Base-by-base conservation (phyloP, 1,140 invertebrate species). In the Eciton burchellii region DNA sequence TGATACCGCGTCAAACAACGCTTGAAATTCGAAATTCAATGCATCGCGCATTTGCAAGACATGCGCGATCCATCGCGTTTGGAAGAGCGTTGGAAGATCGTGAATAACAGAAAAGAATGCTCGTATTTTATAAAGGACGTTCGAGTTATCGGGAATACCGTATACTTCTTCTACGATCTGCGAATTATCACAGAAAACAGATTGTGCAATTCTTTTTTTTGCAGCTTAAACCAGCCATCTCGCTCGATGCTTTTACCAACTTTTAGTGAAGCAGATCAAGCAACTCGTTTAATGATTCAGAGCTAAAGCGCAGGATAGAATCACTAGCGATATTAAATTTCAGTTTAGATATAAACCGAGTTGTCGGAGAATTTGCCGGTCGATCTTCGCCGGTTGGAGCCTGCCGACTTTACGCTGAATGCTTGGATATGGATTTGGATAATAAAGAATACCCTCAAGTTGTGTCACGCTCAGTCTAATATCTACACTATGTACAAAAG, bases 1-100 rank as follows among this genome's bases (percentile, higher is more conserved):
- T 12, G 24, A 68, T 45, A 79, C 45, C 21, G n/a, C 35, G 9
- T 68, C 63, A 43, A 77, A 45, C 21, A 21, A 14, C 3, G 68
- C 19, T 43, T 56, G 5, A 70, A 70, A 68, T 56, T 56, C 1
- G 24, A 0, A 21, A 0, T 26, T 77, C 35, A 43, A n/a, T 66
- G 26, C 35, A 21, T 45, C 12, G 43, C 16, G 41, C 29, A 79
- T 56, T 79, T 57, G 3, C 41, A 70, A 66, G 56, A 49, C 16
- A 29, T 12, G 19, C 29, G 26, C 1, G 3, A 63, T 21, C n/a
- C n/a, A n/a, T n/a, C n/a, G n/a, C n/a, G n/a, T n/a, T n/a, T n/a
- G n/a, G n/a, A n/a, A n/a, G n/a, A n/a, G n/a, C n/a, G n/a, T n/a
- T n/a, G n/a, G n/a, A n/a, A n/a, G n/a, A n/a, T n/a, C n/a, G n/a